These are phyloP conservation scores for Protodeltote pygarga DNA, from an alignment of 2,888 invertebrate species.

Conservation along the genomic window DNA sequence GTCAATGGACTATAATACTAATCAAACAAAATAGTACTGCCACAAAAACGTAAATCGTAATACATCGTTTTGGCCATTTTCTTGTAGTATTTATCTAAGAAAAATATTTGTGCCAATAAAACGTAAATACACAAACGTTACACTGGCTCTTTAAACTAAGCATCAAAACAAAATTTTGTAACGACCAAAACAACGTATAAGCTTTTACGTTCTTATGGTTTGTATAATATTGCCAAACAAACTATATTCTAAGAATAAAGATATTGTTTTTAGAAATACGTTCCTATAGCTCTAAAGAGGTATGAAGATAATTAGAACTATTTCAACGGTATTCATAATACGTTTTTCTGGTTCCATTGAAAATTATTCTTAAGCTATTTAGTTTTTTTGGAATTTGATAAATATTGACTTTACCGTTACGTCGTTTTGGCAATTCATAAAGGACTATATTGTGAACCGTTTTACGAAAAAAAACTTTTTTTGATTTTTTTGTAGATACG, in stretches of 20 bases:
- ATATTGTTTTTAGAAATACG: constrained; percentile 24
- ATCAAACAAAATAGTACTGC: constrained; percentile 10
- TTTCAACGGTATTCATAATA: constrained; percentile 18
- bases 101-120: constrained; percentile 19
- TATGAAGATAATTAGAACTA: constrained; percentile 20
- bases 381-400: constrained; percentile 21
- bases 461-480: constrained; percentile 8
- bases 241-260: constrained; percentile 16
- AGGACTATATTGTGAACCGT: constrained; percentile 5
- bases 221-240: constrained; percentile 13
- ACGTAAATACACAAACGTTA: constrained; percentile 23
- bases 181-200: constrained; percentile 22
- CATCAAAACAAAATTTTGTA: constrained; percentile 21
- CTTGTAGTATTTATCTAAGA: constrained; percentile 12
- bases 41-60: constrained; percentile 14
- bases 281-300: constrained; percentile 17
- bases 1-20: constrained; percentile 4
- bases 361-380: constrained; percentile 9
- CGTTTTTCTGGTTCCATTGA: constrained; percentile 19
- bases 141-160: constrained; percentile 15
- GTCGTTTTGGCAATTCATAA: constrained; percentile 13
- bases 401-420: constrained; percentile 8
- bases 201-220: constrained; percentile 21
- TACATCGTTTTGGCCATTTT: constrained; percentile 15
- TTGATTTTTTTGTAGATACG: constrained; percentile 12